Evolutionary conservation across 2,113 vertebrate species (phyloP).

Genomic region (Tragelaphus strepsiceros): DNA sequence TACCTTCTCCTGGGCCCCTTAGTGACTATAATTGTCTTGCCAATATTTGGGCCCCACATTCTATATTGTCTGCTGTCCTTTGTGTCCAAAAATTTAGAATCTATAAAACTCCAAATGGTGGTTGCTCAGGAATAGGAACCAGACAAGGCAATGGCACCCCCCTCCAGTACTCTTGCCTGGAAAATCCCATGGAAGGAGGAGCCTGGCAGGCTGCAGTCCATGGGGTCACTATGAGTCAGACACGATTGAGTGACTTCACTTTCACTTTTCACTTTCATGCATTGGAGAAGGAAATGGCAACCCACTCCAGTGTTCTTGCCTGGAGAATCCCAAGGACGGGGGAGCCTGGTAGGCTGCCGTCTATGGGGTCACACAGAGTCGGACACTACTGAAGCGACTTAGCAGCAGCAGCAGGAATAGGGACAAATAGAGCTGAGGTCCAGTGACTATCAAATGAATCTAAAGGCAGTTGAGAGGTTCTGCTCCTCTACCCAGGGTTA

Average conservation of each 20-base stretch:
- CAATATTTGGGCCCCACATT: neutral
- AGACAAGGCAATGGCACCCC: neutral
- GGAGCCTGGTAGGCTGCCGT: no score
- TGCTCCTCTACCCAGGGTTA: neutral
- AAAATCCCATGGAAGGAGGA: neutral
- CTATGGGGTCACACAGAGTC: neutral
- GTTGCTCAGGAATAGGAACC: neutral
- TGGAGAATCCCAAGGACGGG: no score
- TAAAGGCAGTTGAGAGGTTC: neutral
- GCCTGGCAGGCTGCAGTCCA: neutral
- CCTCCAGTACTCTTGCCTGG: neutral
- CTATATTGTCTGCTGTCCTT: neutral
- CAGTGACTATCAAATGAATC: neutral
- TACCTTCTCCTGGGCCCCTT: neutral
- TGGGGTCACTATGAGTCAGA: no score
- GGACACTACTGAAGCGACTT: rapidly evolving
- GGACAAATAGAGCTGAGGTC: neutral
- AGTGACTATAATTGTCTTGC: neutral
- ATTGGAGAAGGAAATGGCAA: no score
- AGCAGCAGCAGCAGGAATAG: neutral
- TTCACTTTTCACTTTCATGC: no score
- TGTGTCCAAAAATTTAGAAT: neutral
- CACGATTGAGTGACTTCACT: no score
- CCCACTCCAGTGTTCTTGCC: no score
- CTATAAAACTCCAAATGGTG: neutral